A percentile compares a stretch with the other conserved stretches of the same genome.
Evolutionary conservation across 1,140 invertebrate genomes (phyloP).

Genomic region (Cheumatopsyche charites): DNA sequence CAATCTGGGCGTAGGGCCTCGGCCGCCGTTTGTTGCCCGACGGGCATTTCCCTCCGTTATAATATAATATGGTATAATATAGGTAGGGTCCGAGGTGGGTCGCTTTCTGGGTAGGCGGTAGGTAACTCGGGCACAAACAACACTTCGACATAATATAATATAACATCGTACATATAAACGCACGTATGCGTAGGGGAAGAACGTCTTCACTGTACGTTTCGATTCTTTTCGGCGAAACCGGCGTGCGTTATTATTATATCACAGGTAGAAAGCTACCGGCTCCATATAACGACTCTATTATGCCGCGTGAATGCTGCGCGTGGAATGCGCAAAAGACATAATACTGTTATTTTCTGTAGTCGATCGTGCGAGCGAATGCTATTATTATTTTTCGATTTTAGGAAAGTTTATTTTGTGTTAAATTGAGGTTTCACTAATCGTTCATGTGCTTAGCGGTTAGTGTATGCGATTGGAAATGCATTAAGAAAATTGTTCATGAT

Average conservation of each 20-base stretch:
- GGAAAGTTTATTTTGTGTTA: no score
- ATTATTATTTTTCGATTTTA: no score
- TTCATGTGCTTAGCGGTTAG: no score
- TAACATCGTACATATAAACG: no score
- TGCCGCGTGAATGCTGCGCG: background rate
- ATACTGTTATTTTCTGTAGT: no score
- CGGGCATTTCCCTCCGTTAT: slow-evolving; percentile 10
- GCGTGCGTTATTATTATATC: slow-evolving; percentile 30
- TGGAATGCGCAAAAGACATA: background rate
- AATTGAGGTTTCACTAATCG: no score
- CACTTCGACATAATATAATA: background rate
- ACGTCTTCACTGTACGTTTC: background rate
- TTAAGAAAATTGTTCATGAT: no score
- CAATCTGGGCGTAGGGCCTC: slow-evolving; percentile 30
- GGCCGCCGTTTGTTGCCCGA: slow-evolving; percentile 24
- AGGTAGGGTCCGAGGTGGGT: slow-evolving; percentile 10
- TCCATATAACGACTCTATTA: slow-evolving; percentile 12
- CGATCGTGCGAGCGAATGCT: background rate
- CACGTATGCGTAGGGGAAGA: no score
- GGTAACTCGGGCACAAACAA: slow-evolving; percentile 21
- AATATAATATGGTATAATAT: no score
- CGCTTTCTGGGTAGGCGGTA: background rate
- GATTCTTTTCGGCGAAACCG: slow-evolving; percentile 15
- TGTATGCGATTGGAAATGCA: no score
- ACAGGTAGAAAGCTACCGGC: slow-evolving; percentile 31